Evolutionary conservation across 2,113 vertebrate genomes (phyloP).

Genomic region (Monopterus albus): DNA sequence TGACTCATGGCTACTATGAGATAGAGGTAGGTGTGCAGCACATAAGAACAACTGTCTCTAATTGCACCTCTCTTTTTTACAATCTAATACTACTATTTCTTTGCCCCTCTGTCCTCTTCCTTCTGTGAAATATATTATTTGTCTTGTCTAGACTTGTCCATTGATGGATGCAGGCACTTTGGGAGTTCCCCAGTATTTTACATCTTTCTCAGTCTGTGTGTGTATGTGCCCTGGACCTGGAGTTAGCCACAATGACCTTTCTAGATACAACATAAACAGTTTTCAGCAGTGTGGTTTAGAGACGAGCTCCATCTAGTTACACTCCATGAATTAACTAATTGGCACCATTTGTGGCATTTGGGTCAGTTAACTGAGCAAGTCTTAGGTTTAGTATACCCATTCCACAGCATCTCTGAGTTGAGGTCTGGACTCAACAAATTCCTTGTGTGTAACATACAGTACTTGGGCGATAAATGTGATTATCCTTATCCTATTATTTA

Average conservation of each 20-base stretch:
- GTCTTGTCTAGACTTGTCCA: slow-evolving; percentile 74
- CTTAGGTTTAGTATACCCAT: no score
- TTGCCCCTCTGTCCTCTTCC: slow-evolving; percentile 44
- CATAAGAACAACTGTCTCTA: slow-evolving; percentile 39
- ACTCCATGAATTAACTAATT: not conserved
- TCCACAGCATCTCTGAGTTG: no score
- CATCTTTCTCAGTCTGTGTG: slow-evolving; percentile 34
- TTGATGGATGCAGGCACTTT: slow-evolving; percentile 56
- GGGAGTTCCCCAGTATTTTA: slow-evolving; percentile 73
- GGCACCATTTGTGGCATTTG: not conserved
- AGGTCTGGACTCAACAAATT: no score
- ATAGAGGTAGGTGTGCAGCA: slow-evolving; percentile 12
- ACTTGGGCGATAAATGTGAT: no score
- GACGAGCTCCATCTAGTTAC: slow-evolving; percentile 31
- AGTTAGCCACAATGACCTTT: slow-evolving; percentile 40
- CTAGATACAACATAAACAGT: slow-evolving; percentile 34
- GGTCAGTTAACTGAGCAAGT: not conserved
- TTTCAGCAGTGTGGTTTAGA: not conserved
- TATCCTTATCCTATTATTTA: no score
- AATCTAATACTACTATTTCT: slow-evolving; percentile 48
- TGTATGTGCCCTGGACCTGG: slow-evolving; percentile 15
- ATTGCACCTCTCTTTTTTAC: slow-evolving; percentile 33
- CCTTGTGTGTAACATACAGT: no score
- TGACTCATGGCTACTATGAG: not conserved
- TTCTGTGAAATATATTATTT: slow-evolving; percentile 54